Evolutionary conservation across 2,888 invertebrate genomes (phyloP).

Genomic region (Germaria angustata): DNA sequence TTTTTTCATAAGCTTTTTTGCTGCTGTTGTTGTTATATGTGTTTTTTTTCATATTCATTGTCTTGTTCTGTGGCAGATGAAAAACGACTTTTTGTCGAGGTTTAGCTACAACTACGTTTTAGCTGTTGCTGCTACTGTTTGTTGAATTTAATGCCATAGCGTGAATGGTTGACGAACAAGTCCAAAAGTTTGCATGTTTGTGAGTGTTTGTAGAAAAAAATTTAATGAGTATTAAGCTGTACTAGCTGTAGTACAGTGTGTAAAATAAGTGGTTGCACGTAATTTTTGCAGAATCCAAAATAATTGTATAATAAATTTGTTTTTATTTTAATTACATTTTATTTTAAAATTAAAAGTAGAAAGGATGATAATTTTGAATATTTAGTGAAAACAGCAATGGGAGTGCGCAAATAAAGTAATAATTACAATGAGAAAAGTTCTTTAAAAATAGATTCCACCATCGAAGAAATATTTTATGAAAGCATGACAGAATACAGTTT

Average conservation of each 20-base stretch:
- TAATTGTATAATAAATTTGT: no score
- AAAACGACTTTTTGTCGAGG: slow-evolving; percentile 54
- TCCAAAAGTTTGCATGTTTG: background rate
- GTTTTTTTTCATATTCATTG: slow-evolving; percentile 34
- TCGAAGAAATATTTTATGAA: no score
- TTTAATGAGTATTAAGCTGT: background rate
- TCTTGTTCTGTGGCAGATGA: slow-evolving; percentile 49
- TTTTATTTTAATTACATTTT: no score
- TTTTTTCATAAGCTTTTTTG: slow-evolving; percentile 13
- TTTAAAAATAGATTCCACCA: no score
- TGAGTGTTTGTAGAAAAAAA: background rate
- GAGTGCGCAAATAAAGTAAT: no score
- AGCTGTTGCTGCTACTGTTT: slow-evolving; percentile 1
- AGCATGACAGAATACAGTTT: no score
- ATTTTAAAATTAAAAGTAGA: no score
- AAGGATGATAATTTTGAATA: no score
- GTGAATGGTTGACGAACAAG: slow-evolving; percentile 44
- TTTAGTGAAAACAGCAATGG: no score
- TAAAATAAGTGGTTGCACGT: background rate
- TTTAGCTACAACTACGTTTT: slow-evolving; percentile 11
- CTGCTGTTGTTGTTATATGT: background rate
- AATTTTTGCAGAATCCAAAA: background rate
- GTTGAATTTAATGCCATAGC: background rate
- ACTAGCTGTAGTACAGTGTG: slow-evolving; percentile 16
- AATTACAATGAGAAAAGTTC: no score